A percentile compares a stretch with the other conserved stretches of the same genome.
Conservation (phyloP, 2,797 vertebrate genomes). For the Girardinus metallicus region DNA sequence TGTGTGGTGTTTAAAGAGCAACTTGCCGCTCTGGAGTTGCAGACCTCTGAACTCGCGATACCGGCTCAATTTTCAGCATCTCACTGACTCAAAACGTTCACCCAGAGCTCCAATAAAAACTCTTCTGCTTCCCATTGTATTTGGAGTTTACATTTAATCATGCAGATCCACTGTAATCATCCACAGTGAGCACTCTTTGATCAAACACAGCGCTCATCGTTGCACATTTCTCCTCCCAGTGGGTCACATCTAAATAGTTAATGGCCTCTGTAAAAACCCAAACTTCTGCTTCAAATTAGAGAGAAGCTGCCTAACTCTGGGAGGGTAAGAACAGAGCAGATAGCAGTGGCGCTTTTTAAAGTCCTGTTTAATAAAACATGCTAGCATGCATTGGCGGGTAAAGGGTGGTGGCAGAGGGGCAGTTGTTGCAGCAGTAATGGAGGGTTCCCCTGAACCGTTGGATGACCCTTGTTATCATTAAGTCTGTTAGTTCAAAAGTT, state of each 20-base stretch:
- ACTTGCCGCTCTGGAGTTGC: background rate
- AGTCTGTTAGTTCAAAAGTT: constrained; percentile 49
- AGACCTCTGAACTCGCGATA: background rate
- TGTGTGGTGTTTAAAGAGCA: background rate
- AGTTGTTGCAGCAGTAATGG: constrained; percentile 39
- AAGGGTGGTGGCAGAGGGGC: constrained; percentile 32
- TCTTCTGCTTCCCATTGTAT: background rate
- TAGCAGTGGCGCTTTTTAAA: constrained; percentile 74
- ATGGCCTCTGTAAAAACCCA: constrained; percentile 55
- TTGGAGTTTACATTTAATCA: constrained; percentile 42
- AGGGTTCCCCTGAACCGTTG: constrained; percentile 32
- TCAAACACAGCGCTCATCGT: constrained; percentile 54
- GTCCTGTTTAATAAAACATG: constrained; percentile 82
- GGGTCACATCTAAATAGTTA: constrained; percentile 72
- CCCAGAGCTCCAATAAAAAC: background rate
- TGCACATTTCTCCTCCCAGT: constrained; percentile 44
- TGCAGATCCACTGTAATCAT: constrained; percentile 36
- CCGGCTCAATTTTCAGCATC: background rate
- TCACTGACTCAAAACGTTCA: background rate
- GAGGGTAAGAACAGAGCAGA: constrained; percentile 52
- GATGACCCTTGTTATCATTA: constrained; percentile 42
- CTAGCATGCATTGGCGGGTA: constrained; percentile 51
- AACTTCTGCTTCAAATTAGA: constrained; percentile 72
- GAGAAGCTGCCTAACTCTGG: constrained; percentile 60
- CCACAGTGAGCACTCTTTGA: constrained; percentile 59